These are phyloP conservation scores for Leptatherina wallacei DNA, from an alignment of 2,797 vertebrate genomes.

Conservation along the genomic window DNA sequence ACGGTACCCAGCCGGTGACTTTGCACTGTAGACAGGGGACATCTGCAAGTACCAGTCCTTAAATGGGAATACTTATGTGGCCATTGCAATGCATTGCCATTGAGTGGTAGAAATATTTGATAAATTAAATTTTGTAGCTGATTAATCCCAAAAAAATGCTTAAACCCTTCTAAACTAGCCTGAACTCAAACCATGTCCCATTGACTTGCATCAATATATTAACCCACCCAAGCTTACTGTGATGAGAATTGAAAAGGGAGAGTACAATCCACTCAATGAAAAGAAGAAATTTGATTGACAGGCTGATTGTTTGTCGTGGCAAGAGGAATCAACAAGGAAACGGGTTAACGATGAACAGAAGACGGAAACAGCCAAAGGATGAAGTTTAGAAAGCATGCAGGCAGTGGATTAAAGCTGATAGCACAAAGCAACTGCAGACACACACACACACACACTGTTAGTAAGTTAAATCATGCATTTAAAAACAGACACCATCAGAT, in stretches of 20 bases:
- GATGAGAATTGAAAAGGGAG: conserved; percentile 64
- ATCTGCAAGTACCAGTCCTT: conserved; percentile 59
- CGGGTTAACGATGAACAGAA: conserved; percentile 66
- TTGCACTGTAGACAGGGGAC: conserved; percentile 65
- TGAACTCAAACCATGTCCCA: not conserved
- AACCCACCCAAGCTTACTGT: conserved; percentile 52
- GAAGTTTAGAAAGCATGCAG: conserved; percentile 51
- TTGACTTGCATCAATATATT: not conserved
- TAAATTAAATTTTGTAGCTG: not conserved
- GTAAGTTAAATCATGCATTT: conserved; percentile 39
- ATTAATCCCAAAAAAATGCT: not conserved
- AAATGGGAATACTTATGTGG: not conserved
- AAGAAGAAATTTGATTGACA: conserved; percentile 69
- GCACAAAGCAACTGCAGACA: conserved; percentile 30
- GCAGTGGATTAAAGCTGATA: conserved; percentile 20
- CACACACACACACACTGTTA: conserved; percentile 9
- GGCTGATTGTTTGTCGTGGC: conserved; percentile 88
- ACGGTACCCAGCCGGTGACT: conserved; percentile 46
- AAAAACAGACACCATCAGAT: conserved; percentile 23
- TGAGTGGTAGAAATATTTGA: not conserved
- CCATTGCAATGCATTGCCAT: not conserved
- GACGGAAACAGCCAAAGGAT: conserved; percentile 18
- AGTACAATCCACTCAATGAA: conserved; percentile 84
- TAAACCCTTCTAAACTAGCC: not conserved
- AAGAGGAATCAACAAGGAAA: conserved; percentile 61